phyloP scores from a whole-genome alignment of 2,113 vertebrate genomes.

The Saguinus imperator region DNA sequence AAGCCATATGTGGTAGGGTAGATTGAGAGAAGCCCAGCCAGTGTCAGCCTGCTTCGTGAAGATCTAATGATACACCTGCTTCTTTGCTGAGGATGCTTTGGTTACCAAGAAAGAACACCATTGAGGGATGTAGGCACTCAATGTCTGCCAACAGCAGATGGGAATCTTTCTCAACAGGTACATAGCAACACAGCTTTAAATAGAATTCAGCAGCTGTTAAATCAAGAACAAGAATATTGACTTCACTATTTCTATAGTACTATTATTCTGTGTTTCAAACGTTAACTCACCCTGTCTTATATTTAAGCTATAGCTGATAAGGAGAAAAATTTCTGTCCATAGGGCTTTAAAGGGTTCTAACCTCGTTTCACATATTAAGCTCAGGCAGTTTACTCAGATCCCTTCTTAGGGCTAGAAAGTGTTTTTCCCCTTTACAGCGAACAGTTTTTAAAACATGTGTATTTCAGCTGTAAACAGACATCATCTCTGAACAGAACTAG shows the following conservation, averaged over 20 bases:
- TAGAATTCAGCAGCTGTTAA: constrained; percentile 27
- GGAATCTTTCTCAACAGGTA: neutral
- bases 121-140: neutral
- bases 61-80: neutral
- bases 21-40: neutral
- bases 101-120: constrained; percentile 24
- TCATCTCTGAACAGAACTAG: constrained; percentile 23
- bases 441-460: constrained; percentile 3
- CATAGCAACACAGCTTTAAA: constrained; percentile 24
- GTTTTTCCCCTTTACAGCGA: neutral
- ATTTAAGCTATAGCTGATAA: constrained; percentile 7
- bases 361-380: neutral
- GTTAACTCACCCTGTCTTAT: constrained; percentile 34
- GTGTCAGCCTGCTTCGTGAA: neutral
- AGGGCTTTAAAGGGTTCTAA: neutral
- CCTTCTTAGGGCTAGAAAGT: neutral
- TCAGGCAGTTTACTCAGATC: neutral
- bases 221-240: constrained; percentile 38
- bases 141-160: neutral
- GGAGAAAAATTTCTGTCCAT: neutral
- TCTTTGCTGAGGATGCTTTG: neutral
- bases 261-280: neutral
- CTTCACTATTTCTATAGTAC: neutral
- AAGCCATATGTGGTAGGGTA: neutral
- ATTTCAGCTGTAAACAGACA: constrained; percentile 44